These are phyloP conservation scores for Altica lythri DNA, from an alignment of 2,888 invertebrate species.

Conservation along the genomic window DNA sequence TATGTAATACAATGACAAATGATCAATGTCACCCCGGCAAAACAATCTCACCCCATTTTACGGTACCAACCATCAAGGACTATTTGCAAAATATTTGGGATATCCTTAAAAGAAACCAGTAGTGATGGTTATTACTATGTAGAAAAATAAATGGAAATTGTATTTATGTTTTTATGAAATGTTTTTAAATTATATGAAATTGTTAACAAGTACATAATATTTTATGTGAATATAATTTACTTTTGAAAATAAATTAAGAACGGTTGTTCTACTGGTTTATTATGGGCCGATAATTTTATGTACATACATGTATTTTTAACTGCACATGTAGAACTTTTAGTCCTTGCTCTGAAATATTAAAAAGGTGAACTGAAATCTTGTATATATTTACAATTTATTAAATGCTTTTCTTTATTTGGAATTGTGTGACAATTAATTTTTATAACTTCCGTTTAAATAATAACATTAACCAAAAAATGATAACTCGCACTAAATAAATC, in stretches of 20 bases:
- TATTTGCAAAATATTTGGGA: no score
- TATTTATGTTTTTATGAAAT: background rate
- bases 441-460: no score
- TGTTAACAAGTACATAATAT: no score
- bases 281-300: constrained; percentile 5
- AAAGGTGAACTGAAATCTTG: background rate
- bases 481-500: no score
- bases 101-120: background rate
- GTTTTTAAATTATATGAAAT: background rate
- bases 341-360: constrained; percentile 4
- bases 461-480: no score
- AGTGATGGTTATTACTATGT: background rate
- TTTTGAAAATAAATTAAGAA: constrained; percentile 1
- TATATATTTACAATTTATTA: background rate
- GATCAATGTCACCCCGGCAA: no score
- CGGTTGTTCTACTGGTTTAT: constrained; percentile 8
- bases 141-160: background rate
- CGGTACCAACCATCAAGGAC: no score
- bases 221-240: no score
- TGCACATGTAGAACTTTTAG: constrained; percentile 4
- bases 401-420: no score
- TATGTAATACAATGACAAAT: no score
- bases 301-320: constrained; percentile 18
- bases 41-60: no score
- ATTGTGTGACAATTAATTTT: no score